Base-by-base conservation (phyloP, 2,888 invertebrate species). In the Caenorhabditis sp. region DNA sequence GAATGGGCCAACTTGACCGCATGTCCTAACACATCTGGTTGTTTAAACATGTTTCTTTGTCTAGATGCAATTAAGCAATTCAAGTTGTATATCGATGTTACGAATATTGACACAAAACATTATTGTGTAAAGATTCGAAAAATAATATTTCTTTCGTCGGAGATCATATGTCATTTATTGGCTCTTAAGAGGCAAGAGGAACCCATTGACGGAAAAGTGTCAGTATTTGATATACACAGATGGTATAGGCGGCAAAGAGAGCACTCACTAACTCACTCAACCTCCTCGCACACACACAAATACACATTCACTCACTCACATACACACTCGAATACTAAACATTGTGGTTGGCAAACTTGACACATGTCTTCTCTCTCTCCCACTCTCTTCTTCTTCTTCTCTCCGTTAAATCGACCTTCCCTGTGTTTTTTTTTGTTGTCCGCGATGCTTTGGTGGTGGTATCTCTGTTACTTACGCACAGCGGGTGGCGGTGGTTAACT, bases 291-390 rank as follows among this genome's bases (percentile, higher is more conserved):
- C 61, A 62, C 66, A 66, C 51, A 50, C 50, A 50, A n/a, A 49
- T 14, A 49, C 19, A 19, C 66, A 66, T 62, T 62, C 61, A 62
- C 66, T 59, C 51, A 51, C 51, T 21, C 21, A 43, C 36, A 49
- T 55, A 66, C 55, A 63, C 69, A 64, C 61, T 54, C 66, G 66
- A 66, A 10, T 43, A 43, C 70, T 65, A 70, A 70, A 70, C 70
- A 65, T 71, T 71, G 71, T 71, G 71, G 71, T 71, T 71, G 71
- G 71, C 71, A 71, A 71, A 71, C 71, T 71, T 71, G 71, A 71
- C 71, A 71, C 71, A 71, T 71, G 71, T 71, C 71, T 64, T 63
- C 55, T 36, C 21, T 62, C n/a, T n/a, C n/a, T n/a, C n/a, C n/a
- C n/a, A n/a, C n/a, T n/a, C n/a, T n/a, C n/a, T n/a, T n/a, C n/a